Conservation (phyloP, 92 coral and sea anemone genomes). For the Heliopora coerulea region DNA sequence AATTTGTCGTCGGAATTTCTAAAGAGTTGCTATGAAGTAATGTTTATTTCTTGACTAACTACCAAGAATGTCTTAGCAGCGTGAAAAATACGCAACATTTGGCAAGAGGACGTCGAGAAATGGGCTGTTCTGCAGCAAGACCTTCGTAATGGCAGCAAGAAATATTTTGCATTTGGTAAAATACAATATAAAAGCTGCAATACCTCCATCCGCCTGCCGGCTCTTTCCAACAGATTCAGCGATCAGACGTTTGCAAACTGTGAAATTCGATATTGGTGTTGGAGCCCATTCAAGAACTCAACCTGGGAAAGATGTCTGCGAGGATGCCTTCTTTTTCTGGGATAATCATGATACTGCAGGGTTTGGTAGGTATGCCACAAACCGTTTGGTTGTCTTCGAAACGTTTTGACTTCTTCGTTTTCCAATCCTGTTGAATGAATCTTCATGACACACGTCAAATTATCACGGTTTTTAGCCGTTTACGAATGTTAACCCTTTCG, state of each 20-base stretch:
- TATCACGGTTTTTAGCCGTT: too few species aligned
- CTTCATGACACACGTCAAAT: too few species aligned
- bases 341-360: background rate
- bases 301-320: conserved; percentile 7
- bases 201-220: background rate
- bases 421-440: too few species aligned
- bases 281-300: conserved; percentile 31
- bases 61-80: too few species aligned
- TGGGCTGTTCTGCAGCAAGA: background rate
- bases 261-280: conserved; percentile 9
- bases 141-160: background rate
- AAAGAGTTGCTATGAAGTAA: too few species aligned
- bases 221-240: conserved; percentile 4
- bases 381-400: too few species aligned
- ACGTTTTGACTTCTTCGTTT: too few species aligned
- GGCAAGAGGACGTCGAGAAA: background rate
- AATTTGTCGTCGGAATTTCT: too few species aligned
- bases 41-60: too few species aligned
- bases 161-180: background rate
- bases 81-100: too few species aligned
- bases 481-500: too few species aligned
- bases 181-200: background rate
- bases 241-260: background rate
- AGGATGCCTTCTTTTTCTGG: conserved; percentile 35
- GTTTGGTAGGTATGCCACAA: conserved; percentile 7